These are phyloP conservation scores for Cossypha heuglini DNA, from an alignment of 2,797 vertebrate genomes.

Conservation along the genomic window DNA sequence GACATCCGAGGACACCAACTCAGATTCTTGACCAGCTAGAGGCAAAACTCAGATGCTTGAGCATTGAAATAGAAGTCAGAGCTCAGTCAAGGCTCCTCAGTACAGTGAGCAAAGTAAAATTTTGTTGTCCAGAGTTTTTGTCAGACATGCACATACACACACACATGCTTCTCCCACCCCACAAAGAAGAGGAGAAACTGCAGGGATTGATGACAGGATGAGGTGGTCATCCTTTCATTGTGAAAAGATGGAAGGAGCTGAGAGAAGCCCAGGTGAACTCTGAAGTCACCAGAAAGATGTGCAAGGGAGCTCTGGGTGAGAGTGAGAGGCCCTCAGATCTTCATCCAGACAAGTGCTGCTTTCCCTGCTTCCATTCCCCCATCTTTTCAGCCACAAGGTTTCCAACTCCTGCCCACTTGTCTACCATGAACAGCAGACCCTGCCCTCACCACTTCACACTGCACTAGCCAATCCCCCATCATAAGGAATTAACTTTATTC, in stretches of 20 bases:
- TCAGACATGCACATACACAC: not conserved
- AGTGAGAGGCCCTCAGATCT: not conserved
- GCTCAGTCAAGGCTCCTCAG: not conserved
- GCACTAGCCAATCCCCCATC: no score
- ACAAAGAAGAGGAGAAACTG: not conserved
- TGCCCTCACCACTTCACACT: not conserved
- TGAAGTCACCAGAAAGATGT: not conserved
- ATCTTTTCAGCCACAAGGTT: not conserved
- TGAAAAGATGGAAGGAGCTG: not conserved
- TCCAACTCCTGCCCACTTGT: not conserved
- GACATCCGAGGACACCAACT: not conserved
- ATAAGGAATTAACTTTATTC: not conserved
- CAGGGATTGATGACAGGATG: not conserved
- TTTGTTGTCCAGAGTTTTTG: not conserved
- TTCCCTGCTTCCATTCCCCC: not conserved
- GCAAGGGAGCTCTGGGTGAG: not conserved
- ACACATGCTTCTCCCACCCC: accelerated
- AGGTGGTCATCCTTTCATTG: not conserved
- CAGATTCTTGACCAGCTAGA: not conserved
- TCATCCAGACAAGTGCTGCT: not conserved
- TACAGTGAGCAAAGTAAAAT: not conserved
- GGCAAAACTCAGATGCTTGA: not conserved
- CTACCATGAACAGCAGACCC: not conserved
- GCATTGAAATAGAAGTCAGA: not conserved
- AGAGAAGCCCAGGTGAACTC: not conserved